Evolutionary conservation across 2,888 invertebrate genomes (phyloP), one percentile per base, ranked within the genome.

Genomic region (Hedya salicella): DNA sequence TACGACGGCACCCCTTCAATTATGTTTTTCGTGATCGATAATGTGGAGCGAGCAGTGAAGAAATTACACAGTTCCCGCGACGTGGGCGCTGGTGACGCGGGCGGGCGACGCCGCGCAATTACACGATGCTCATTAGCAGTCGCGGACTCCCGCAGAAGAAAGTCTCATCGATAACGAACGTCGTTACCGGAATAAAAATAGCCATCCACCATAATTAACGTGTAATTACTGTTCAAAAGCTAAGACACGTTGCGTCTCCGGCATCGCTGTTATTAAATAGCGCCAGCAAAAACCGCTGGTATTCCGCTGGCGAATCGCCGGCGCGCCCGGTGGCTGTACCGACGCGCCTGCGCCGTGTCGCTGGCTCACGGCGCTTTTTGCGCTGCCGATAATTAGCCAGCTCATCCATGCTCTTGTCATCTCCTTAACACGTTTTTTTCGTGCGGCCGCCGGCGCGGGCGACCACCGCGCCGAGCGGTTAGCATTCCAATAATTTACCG

Each of bases 1-100:
- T 92, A 90, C 90, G 91, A 90, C 80, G 90, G 89, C 82, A 88
- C 90, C 90, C 91, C 91, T 82, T 85, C 90, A 92, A 91, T 92
- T 91, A 91, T 87, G 88, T 91, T 91, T 91, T 89, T 86, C 86
- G 81, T 85, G 86, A 88, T 90, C 91, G 85, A 89, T 91, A 90
- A 92, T 88, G 88, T 88, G 87, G 83, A 86, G 81, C 85, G 87
- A 87, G 86, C 87, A 88, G 89, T 88, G 90, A 87, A 89, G 89
- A 90, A 91, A 91, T 91, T 91, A 91, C 83, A 89, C 76, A 86
- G 88, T 83, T 81, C 83, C 79, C 76, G 67, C 77, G 75, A 75
- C 76, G 73, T 74, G 73, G 74, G 77, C 73, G 71, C 53, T 62
- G 52, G 60, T 52, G 52, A 57, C 63, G 66, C 36, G 36, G 36